Base-by-base conservation (phyloP, 2,888 invertebrate species). In the Pegoplata infirma region DNA sequence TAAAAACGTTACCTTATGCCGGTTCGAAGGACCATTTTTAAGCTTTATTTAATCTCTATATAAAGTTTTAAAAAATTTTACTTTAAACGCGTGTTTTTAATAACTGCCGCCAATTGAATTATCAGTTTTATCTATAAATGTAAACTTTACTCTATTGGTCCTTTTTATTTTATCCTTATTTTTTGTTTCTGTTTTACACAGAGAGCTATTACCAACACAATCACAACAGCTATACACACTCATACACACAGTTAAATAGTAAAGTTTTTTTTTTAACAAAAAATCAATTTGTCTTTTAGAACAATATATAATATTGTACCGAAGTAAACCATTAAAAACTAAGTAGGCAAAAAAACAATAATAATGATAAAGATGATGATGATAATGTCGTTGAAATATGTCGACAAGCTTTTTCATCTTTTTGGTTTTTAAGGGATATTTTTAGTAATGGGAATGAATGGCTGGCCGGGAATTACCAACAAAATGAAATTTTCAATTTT, bases 261-360 rank as follows among this genome's bases (percentile, higher is more conserved):
- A n/a, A n/a, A 12, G n/a, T 25, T 59, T 58, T 28, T 51, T 12
- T 28, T 21, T 53, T 10, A 17, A 23, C 5, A 56, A 36, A 58
- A 73, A 68, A 68, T 78, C 73, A 78, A 78, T 78, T 73, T 72
- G 44, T 44, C 49, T 58, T 40, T 58, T 64, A 67, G 49, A 72
- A 59, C 58, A 59, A 53, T 63, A 77, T 59, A 46, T n/a, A n/a
- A n/a, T n/a, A n/a, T n/a, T n/a, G n/a, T n/a, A n/a, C n/a, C n/a
- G n/a, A 68, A 55, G 17, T 16, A 40, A 47, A 28, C 46, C 64
- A 74, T 78, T 78, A 69, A 66, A 51, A 53, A 40, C 47, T 63
- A 63, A 68, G 56, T 66, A 40, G 36, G 36, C 36, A 40, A 36
- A 36, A 36, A 36, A n/a, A 10, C 5, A 32, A 32, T 0, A 40